Evolutionary conservation across 2,113 vertebrate species (phyloP).

Genomic region (Saguinus imperator): DNA sequence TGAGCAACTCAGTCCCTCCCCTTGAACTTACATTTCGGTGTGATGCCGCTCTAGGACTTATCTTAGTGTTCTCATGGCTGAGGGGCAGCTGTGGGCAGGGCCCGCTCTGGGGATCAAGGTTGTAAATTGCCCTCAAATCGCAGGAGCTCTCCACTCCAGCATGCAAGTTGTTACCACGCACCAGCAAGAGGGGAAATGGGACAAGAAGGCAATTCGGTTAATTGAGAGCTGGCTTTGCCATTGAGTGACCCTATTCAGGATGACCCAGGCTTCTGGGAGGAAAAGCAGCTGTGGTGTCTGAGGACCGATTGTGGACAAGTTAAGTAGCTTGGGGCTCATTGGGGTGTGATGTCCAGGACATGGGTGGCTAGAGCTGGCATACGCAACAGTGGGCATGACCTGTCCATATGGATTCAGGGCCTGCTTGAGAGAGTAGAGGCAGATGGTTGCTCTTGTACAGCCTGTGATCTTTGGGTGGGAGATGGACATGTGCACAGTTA

Average conservation of each 20-base stretch:
- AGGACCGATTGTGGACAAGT: background rate
- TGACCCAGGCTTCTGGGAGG: background rate
- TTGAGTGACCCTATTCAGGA: background rate
- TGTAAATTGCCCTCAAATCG: background rate
- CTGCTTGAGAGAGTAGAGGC: background rate
- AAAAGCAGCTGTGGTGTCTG: rapidly evolving
- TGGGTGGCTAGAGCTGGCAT: background rate
- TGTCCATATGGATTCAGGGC: background rate
- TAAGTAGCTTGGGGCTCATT: background rate
- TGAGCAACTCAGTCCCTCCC: rapidly evolving
- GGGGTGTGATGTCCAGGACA: background rate
- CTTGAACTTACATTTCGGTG: background rate
- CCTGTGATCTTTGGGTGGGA: background rate
- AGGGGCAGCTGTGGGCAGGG: background rate
- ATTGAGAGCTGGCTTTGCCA: background rate
- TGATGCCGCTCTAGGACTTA: background rate
- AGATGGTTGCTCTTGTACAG: background rate
- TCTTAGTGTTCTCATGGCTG: background rate
- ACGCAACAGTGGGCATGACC: background rate
- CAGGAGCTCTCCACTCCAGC: background rate
- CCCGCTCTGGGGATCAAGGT: background rate
- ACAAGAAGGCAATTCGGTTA: background rate
- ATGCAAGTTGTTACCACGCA: background rate
- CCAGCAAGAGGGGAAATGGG: background rate
- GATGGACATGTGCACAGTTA: rapidly evolving